Base-by-base conservation (phyloP, 1,140 invertebrate genomes). In the Drosophila elegans region DNA sequence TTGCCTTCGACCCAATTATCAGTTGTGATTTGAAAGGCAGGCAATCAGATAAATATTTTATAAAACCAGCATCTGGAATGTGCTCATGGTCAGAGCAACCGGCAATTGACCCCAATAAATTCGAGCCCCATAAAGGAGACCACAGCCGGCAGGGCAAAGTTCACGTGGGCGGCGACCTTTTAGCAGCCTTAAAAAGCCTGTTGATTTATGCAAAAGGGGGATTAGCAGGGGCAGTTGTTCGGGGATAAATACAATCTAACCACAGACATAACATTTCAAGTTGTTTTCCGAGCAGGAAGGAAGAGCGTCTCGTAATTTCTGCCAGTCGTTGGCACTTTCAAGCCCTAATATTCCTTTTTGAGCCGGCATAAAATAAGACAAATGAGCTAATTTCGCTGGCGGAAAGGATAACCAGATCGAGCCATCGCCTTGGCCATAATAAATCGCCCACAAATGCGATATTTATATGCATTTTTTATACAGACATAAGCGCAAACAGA, bases 401-500 rank as follows among this genome's bases (percentile, higher is more conserved):
- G 38, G 74, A 78, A 79, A 38, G 77, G 77, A 80, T 64, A 64
- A 55, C 54, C 25, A 46, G 61, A 63, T 68, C 41, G 60, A 67
- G 45, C 52, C 60, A 59, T 62, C 32, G 63, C 48, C 63, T 44
- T 44, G 64, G 78, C 56, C 75, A 68, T 83, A 85, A 85, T 85
- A 85, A 85, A 85, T 85, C 64, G 81, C 63, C 42, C 51, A 78
- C 44, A 71, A 85, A 86, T 86, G 60, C 63, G 67, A 67, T 88
- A 86, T 86, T 86, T 88, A 82, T 82, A 88, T 82, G 79, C 79
- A 82, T 88, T 86, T 88, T 38, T 88, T 88, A 86, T 77, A 71
- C 84, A 88, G 71, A 86, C 74, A 59, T 77, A 79, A 78, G 83
- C 48, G 27, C 29, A 51, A 51, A 16, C 48, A 68, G 73, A 46